Evolutionary conservation across 2,888 invertebrate species (phyloP).

Genomic region (Rhimphoctona megacephalus): DNA sequence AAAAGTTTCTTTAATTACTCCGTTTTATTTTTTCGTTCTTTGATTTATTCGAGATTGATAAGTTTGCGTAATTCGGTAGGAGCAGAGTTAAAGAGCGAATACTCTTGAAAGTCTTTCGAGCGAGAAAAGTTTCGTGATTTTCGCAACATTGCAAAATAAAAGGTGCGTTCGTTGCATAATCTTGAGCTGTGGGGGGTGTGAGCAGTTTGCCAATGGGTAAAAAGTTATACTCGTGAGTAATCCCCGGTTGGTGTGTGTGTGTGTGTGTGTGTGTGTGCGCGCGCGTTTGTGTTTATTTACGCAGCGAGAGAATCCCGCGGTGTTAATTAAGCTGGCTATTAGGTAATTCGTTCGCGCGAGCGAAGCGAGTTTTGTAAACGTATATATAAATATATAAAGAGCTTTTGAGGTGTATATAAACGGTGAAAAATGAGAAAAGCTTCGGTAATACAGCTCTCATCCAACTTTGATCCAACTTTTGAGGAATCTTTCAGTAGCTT

Average conservation of each 20-base stretch:
- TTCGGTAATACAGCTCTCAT: slow-evolving; percentile 24
- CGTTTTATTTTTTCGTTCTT: neutral
- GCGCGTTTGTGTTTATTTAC: slow-evolving; percentile 63
- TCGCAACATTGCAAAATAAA: slow-evolving; percentile 56
- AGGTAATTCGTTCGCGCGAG: slow-evolving; percentile 53
- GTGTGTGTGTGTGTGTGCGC: neutral
- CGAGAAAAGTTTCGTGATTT: slow-evolving; percentile 45
- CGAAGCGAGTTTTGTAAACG: slow-evolving; percentile 9
- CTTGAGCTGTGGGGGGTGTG: neutral
- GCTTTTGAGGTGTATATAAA: neutral
- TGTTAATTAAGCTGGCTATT: slow-evolving; percentile 67
- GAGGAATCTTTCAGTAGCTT: slow-evolving; percentile 23
- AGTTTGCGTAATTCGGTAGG: slow-evolving; percentile 1
- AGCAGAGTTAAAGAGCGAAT: neutral
- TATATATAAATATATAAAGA: neutral
- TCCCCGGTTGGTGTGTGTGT: slow-evolving; percentile 23
- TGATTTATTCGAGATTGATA: slow-evolving; percentile 3
- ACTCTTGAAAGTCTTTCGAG: slow-evolving; percentile 13
- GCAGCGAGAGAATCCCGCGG: slow-evolving; percentile 37
- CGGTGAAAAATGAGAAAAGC: slow-evolving; percentile 35
- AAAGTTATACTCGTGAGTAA: slow-evolving; percentile 46
- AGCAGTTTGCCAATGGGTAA: slow-evolving; percentile 31
- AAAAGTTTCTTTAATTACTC: neutral
- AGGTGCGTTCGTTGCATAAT: slow-evolving; percentile 48
- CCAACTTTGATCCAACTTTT: slow-evolving; percentile 31